Evolutionary conservation across 2,797 vertebrate genomes (phyloP), one percentile per base, ranked within the genome.

Genomic region (Argentina silus): DNA sequence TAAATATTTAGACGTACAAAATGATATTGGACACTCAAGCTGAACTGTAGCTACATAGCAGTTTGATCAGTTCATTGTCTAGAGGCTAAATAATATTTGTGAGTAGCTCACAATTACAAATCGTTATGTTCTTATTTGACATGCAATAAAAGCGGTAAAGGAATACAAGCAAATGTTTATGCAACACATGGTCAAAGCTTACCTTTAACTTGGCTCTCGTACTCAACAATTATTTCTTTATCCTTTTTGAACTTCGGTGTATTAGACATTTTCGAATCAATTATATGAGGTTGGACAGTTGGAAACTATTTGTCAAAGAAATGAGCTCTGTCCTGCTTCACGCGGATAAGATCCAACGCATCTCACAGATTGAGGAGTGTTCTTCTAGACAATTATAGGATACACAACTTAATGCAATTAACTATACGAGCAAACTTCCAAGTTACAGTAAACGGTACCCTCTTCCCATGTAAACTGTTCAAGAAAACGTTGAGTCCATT

Each of bases 141-240:
- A 53, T 53, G 15, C 6, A 53, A 53, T 53, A 15, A n/a, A 53
- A 53, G 15, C 6, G 51, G 17, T 15, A 53, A 43, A 72, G 45
- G 60, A 60, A 64, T 12, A 27, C 36, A 62, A 27, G 48, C 50
- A 5, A 53, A 53, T 53, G 15, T 17, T 17, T 4, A 53, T 10
- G 23, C 53, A 3, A 51, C 68, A 72, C 72, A 60, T 17, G 11
- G 15, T 27, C 43, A 27, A 17, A 48, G 14, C 90, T 93, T 92
- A 98, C 97, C 97, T 97, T 99, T 99, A 21, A 99, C 97, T 95
- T 99, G 97, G 86, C 95, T 96, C 92, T 99, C 97, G 88, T 99
- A 99, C 62, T 99, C 97, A 71, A 93, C 94, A 86, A 99, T 96
- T 82, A 99, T 99, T 85, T 99, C 97, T 93, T 99, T 99, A 94